Evolutionary conservation across 1,140 invertebrate genomes (phyloP).

Genomic region (Bombyx mori): DNA sequence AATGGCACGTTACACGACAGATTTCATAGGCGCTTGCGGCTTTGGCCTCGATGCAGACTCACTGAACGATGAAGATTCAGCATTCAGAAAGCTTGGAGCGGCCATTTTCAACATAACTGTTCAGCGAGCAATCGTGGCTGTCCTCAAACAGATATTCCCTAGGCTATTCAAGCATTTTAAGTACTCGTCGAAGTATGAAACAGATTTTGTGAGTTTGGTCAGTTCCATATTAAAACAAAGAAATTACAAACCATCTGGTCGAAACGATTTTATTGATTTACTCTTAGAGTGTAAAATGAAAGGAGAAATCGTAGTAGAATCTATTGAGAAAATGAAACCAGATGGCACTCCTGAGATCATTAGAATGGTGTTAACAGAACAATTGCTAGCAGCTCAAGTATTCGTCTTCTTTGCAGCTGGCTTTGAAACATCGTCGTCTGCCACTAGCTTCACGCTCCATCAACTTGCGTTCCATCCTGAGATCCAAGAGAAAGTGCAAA

Average conservation of each 20-base stretch:
- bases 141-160: conserved; percentile 35
- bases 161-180: conserved; percentile 28
- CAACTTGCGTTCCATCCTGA: conserved; percentile 72
- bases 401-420: conserved; percentile 72
- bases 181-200: conserved; percentile 21
- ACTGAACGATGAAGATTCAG: conserved; percentile 44
- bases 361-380: conserved; percentile 24
- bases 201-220: conserved; percentile 23
- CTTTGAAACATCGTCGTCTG: conserved; percentile 74
- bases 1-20: conserved; percentile 61
- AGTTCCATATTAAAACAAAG: conserved; percentile 28
- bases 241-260: conserved; percentile 35
- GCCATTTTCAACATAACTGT: conserved; percentile 38
- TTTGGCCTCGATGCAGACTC: conserved; percentile 53
- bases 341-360: conserved; percentile 28
- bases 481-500: conserved; percentile 69
- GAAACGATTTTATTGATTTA: conserved; percentile 73
- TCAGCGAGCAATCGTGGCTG: conserved; percentile 9
- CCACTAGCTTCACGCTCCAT: conserved; percentile 66
- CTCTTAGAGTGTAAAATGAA: conserved; percentile 69
- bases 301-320: conserved; percentile 44
- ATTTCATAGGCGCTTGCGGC: conserved; percentile 68
- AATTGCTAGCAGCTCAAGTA: conserved; percentile 62
- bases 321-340: conserved; percentile 53
- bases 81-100: conserved; percentile 44